Conservation (phyloP, 2,797 vertebrate genomes). For the Tolypeutes matacus region DNA sequence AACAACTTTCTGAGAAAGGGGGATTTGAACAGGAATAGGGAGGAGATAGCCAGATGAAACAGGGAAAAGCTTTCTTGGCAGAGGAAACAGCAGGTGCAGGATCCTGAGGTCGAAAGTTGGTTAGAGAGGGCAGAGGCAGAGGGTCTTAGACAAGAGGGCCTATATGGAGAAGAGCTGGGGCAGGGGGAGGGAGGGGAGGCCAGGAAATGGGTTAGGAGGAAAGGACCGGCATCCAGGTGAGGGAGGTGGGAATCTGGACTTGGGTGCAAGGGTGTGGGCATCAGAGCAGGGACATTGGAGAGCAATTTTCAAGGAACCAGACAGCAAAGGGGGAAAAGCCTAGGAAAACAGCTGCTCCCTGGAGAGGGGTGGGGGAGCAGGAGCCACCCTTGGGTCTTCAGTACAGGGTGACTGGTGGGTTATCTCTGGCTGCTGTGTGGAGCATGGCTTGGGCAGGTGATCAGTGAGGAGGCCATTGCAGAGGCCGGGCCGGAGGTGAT, state of each 20-base stretch:
- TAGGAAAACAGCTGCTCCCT: background rate
- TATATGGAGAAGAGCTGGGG: rapidly evolving
- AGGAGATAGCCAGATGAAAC: background rate
- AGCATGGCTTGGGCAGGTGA: background rate
- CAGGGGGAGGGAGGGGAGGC: background rate
- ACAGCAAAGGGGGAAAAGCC: background rate
- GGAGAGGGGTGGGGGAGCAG: background rate
- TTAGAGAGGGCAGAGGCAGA: background rate
- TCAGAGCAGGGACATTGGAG: background rate
- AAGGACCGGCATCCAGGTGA: background rate
- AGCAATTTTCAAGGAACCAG: background rate
- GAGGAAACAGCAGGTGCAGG: background rate
- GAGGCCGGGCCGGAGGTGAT: background rate
- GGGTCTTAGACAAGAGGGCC: too few species aligned
- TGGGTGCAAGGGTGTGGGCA: background rate
- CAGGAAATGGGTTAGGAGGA: background rate
- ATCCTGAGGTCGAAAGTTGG: background rate
- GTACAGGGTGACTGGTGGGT: background rate
- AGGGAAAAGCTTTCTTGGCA: background rate
- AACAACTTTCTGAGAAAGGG: background rate
- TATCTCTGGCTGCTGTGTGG: background rate
- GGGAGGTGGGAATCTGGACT: background rate
- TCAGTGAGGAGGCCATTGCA: background rate
- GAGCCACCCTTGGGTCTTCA: background rate
- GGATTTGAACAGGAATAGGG: background rate